Percentiles rank a stretch among this genome's conserved stretches.
Conservation (phyloP, 2,888 invertebrate species). For the Baccha elongata region DNA sequence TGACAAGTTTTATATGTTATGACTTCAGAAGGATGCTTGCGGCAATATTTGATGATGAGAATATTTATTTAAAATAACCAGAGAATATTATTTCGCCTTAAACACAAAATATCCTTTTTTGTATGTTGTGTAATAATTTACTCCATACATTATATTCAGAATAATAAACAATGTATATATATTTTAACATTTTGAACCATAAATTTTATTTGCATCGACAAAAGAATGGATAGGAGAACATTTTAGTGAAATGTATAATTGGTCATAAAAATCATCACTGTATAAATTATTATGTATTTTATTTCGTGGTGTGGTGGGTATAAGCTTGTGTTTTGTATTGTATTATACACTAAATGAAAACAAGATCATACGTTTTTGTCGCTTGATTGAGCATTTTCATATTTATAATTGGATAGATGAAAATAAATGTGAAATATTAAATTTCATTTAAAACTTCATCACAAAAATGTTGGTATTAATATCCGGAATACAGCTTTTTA, state of each 20-base stretch:
- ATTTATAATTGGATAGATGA: too few species aligned
- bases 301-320: neutral
- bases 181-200: slow-evolving; percentile 13
- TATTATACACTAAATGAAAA: neutral
- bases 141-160: neutral
- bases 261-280: slow-evolving; percentile 67
- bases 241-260: slow-evolving; percentile 62
- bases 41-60: neutral
- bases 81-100: neutral
- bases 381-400: too few species aligned
- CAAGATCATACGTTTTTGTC: slow-evolving; percentile 7
- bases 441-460: too few species aligned
- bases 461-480: too few species aligned
- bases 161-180: neutral
- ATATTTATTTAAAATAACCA: neutral
- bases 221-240: slow-evolving; percentile 9
- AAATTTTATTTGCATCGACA: slow-evolving; percentile 33
- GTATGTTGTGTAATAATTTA: neutral
- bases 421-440: too few species aligned
- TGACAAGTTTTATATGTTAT: neutral
- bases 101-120: neutral
- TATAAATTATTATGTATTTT: slow-evolving; percentile 55
- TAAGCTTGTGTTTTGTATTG: neutral
- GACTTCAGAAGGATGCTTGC: neutral
- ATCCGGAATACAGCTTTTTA: too few species aligned